Conservation (phyloP, 1,140 invertebrate species). For the Sitophilus oryzae region DNA sequence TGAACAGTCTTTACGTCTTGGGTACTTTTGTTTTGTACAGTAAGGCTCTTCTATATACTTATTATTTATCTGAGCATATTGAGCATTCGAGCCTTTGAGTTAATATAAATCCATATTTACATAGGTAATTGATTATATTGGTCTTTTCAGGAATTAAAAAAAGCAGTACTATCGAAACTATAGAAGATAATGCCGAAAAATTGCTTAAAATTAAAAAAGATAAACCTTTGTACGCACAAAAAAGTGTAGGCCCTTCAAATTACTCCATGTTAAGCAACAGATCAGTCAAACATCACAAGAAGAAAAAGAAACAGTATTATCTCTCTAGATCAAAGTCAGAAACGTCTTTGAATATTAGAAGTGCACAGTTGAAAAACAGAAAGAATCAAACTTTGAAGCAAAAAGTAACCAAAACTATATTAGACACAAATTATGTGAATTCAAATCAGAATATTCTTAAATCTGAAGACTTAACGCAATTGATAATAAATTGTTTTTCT, state of each 20-base stretch:
- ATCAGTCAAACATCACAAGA: background rate
- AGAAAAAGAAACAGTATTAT: slow-evolving; percentile 14
- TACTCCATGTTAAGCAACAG: background rate
- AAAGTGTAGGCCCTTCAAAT: background rate
- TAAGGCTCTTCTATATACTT: no score
- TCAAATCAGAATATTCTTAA: background rate
- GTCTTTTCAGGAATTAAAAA: no score
- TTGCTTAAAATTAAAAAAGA: no score
- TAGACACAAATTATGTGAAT: background rate
- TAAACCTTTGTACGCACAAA: no score
- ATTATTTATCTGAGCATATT: no score
- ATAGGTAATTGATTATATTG: no score
- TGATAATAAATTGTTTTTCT: slow-evolving; percentile 9
- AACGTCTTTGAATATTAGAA: slow-evolving; percentile 3
- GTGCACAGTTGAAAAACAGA: background rate
- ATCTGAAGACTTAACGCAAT: background rate
- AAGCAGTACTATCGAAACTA: no score
- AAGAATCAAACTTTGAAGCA: background rate
- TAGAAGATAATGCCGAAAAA: no score
- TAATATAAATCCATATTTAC: no score
- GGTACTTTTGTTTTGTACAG: no score
- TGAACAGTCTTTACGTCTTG: no score
- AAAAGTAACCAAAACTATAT: background rate
- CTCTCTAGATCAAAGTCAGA: slow-evolving; percentile 12
- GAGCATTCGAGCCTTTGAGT: no score